Evolutionary conservation across 2,797 vertebrate genomes (phyloP), one percentile per base, ranked within the genome.

Genomic region (Knipowitschia caucasica): DNA sequence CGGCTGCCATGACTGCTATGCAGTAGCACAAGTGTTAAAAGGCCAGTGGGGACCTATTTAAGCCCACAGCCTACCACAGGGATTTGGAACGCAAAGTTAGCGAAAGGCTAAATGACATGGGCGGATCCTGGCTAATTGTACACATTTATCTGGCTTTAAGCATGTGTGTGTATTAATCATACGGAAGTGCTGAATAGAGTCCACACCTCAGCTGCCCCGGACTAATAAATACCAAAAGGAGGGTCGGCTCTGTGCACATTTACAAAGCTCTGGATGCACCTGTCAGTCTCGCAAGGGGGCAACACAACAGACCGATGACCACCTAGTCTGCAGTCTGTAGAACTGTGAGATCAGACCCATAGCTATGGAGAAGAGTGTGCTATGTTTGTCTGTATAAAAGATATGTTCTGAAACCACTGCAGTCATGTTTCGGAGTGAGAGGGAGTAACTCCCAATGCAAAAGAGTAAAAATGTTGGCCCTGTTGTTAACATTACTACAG

Each of bases 121-220:
- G 73, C 62, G 55, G 70, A 69, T 59, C 47, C 5, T 20, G 36
- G 63, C 56, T 80, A 80, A 82, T 75, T 79, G 72, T 59, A 69
- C 59, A 71, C 55, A 66, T 71, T 73, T 69, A 67, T 6, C 66
- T 33, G 38, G 39, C 60, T 59, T 73, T 12, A 47, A 65, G 60
- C 71, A 63, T 52, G 67, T 64, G 69, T 64, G 69, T 59, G 43
- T 73, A 80, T 76, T 75, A 80, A 84, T 82, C 68, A 80, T 71
- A 55, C 50, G 64, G 81, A 81, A 82, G 84, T 62, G 77, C 85
- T 84, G 89, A 88, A 91, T 86, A 83, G 83, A 88, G 85, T 20
- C 62, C 77, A 75, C 61, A 67, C 69, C 62, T 81, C 90, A 90
- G 89, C 88, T 90, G 90, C 85, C 83, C 65, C 67, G 57, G 46